Evolutionary conservation across 2,113 vertebrate species (phyloP), one percentile per base, ranked within the genome.

Genomic region (Siniperca chuatsi): DNA sequence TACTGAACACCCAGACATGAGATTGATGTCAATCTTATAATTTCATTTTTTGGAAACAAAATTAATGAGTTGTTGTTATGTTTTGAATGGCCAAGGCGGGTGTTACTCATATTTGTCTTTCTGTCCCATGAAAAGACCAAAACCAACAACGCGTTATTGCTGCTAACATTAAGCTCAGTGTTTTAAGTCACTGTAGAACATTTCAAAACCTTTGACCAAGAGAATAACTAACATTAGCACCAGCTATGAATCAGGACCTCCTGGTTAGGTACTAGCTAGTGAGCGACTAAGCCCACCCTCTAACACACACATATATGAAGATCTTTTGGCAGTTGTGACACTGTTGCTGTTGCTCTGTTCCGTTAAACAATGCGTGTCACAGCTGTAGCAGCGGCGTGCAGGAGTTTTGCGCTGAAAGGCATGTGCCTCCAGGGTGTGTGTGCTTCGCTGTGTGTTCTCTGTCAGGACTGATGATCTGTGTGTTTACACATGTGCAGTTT

Each of bases 401-500:
- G 37, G 54, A 46, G 57, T 13, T 40, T 4, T 42, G 33, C 2
- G 0, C 68, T 33, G 6, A 54, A 64, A 44, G 79, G 44, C 78
- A 46, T 66, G 57, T 62, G 79, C 57, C 71, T 77, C 57, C 40
- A n/a, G 25, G 67, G 55, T 66, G 83, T 86, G 76, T 66, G 80
- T 88, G 75, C 37, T 35, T 37, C 0, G 4, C 7, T 29, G 76
- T 73, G 68, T 87, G 57, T 50, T 33, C 8, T 57, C 12, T 69
- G 33, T 88, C 23, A 61, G 20, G 54, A 62, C 35, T 50, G 68
- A 75, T 62, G 61, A 86, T 75, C 4, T 33, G 33, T 71, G 20
- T 69, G 58, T 80, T 68, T 61, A 64, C 44, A 70, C 33, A 8
- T 21, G 46, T 8, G 52, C 33, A 50, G 33, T 40, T 67, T 68